phyloP scores from a whole-genome alignment of 2,888 invertebrate species.

The Molanna angustata region DNA sequence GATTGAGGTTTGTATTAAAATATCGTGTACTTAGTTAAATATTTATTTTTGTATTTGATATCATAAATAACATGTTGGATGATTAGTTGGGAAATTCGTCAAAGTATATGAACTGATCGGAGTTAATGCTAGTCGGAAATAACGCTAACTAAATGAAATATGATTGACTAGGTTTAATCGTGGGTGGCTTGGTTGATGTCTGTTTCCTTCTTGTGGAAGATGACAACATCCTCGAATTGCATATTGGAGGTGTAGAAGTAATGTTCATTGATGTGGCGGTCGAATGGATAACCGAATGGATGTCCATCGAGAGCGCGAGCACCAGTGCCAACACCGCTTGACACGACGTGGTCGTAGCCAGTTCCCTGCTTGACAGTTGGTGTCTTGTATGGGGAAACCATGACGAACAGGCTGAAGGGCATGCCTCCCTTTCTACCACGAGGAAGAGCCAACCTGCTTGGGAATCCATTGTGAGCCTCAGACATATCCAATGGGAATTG shows the following conservation, averaged over 20 bases:
- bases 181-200: slow-evolving; percentile 20
- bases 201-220: slow-evolving; percentile 49
- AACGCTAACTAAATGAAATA: too few relatives aligned
- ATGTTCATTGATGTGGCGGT: slow-evolving; percentile 48
- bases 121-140: too few relatives aligned
- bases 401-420: slow-evolving; percentile 62
- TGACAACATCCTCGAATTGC: slow-evolving; percentile 49
- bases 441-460: slow-evolving; percentile 68
- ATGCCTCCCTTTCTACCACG: slow-evolving; percentile 66
- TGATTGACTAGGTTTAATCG: slow-evolving; percentile 6
- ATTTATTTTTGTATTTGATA: too few relatives aligned
- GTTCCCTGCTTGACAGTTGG: slow-evolving; percentile 44
- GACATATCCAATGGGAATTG: slow-evolving; percentile 45
- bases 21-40: too few relatives aligned
- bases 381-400: slow-evolving; percentile 53
- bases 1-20: too few relatives aligned
- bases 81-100: too few relatives aligned
- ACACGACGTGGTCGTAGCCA: slow-evolving; percentile 50
- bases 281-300: slow-evolving; percentile 56
- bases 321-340: slow-evolving; percentile 39
- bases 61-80: too few relatives aligned
- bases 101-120: too few relatives aligned
- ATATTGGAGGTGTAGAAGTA: slow-evolving; percentile 47
- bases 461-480: slow-evolving; percentile 63
- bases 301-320: slow-evolving; percentile 42